A percentile compares a stretch with the other conserved stretches of the same genome.
phyloP scores from a whole-genome alignment of 2,888 invertebrate species.

The Monochamus alternatus region DNA sequence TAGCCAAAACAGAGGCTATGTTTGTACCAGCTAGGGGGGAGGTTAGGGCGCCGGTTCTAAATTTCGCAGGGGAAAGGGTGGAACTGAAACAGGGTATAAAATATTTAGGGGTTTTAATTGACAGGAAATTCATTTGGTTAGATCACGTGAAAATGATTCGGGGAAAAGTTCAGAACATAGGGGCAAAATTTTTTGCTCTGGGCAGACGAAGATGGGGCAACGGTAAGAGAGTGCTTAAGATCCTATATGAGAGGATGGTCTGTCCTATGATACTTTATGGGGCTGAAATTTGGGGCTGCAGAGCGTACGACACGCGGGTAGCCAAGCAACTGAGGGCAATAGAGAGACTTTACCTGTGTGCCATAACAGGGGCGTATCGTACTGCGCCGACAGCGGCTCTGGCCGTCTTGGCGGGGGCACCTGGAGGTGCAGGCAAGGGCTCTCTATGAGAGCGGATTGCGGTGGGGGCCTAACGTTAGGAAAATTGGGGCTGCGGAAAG shows the following conservation, averaged over 20 bases:
- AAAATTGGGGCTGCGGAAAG: not conserved
- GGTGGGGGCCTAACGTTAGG: not conserved
- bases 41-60: constrained; percentile 38
- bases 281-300: too few relatives aligned
- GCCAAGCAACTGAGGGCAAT: constrained; percentile 39
- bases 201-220: constrained; percentile 13
- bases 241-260: constrained; percentile 32
- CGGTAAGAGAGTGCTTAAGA: constrained; percentile 20
- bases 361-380: constrained; percentile 46
- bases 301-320: too few relatives aligned
- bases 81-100: constrained; percentile 19
- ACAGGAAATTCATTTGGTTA: constrained; percentile 33
- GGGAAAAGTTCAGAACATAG: not conserved
- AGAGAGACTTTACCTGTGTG: constrained; percentile 44
- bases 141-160: constrained; percentile 32
- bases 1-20: constrained; percentile 46
- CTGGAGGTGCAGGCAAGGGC: constrained; percentile 22
- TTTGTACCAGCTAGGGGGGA: constrained; percentile 32
- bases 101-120: constrained; percentile 40
- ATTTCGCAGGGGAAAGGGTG: constrained; percentile 25
- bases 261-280: constrained; percentile 27
- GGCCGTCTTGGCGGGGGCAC: constrained; percentile 42
- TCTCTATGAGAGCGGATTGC: not conserved
- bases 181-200: constrained; percentile 18
- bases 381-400: constrained; percentile 43